phyloP scores from a whole-genome alignment of 2,888 invertebrate species.

The Muscina levida region DNA sequence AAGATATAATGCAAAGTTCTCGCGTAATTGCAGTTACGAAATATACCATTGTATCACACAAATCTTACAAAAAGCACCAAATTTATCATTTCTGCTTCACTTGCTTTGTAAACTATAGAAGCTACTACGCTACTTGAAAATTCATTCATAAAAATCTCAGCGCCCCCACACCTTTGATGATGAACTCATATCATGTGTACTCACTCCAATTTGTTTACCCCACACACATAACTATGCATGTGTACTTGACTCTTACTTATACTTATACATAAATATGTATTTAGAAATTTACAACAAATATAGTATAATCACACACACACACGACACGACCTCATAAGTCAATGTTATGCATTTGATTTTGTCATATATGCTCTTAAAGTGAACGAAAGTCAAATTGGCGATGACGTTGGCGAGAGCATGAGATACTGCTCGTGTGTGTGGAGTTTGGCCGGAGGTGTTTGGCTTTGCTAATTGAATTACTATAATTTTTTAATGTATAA shows the following conservation, averaged over 20 bases:
- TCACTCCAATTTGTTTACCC: background rate
- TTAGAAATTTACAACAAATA: background rate
- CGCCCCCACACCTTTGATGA: slow-evolving; percentile 51
- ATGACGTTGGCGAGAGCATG: background rate
- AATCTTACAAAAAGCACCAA: too few relatives aligned
- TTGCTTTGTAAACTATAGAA: too few relatives aligned
- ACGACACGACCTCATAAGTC: background rate
- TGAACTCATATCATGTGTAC: background rate
- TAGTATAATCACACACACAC: too few relatives aligned
- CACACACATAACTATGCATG: background rate
- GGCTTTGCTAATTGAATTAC: slow-evolving; percentile 30
- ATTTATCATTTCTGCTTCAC: background rate
- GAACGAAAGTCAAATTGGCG: background rate
- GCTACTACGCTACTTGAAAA: slow-evolving; percentile 52
- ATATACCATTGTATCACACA: too few relatives aligned
- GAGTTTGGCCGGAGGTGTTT: slow-evolving; percentile 1
- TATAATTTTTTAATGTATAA: slow-evolving; percentile 25
- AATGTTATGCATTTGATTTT: slow-evolving; percentile 13
- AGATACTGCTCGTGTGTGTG: background rate
- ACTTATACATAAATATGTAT: background rate
- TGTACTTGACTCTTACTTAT: too few relatives aligned
- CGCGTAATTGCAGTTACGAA: too few relatives aligned
- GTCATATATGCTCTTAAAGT: background rate
- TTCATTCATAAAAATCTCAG: slow-evolving; percentile 66
- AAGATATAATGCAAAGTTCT: too few relatives aligned